Conservation (phyloP, 35 echinoderm and acorn worm genomes). For the Strongylocentrotus purpuratus region DNA sequence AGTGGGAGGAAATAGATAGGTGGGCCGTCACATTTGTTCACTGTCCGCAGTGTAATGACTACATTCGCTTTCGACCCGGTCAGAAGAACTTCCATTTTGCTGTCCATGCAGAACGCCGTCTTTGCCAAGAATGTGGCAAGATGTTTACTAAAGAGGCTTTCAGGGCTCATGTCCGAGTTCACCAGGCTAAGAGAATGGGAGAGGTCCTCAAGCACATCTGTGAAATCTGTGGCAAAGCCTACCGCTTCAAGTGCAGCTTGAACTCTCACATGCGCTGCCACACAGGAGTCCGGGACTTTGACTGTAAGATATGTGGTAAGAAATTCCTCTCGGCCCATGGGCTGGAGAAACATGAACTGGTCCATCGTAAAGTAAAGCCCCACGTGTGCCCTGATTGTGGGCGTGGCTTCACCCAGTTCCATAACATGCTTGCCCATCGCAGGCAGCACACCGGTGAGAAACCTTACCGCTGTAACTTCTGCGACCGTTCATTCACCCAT, state of each 20-base stretch:
- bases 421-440: slow-evolving; percentile 75
- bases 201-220: slow-evolving; percentile 58
- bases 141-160: slow-evolving; percentile 69
- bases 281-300: slow-evolving; percentile 30
- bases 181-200: slow-evolving; percentile 47
- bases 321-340: slow-evolving; percentile 50
- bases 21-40: slow-evolving; percentile 31
- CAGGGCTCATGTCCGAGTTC: slow-evolving; percentile 53
- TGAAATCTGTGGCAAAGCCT: slow-evolving; percentile 69
- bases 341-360: slow-evolving; percentile 54
- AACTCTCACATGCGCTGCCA: slow-evolving; percentile 71
- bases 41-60: slow-evolving; percentile 43
- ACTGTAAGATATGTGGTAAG: slow-evolving; percentile 84
- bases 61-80: slow-evolving; percentile 27
- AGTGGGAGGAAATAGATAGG: slow-evolving; percentile 39
- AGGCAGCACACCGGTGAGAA: slow-evolving; percentile 81
- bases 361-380: slow-evolving; percentile 78
- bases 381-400: slow-evolving; percentile 72
- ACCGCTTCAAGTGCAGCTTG: slow-evolving; percentile 56
- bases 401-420: slow-evolving; percentile 72
- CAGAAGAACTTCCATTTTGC: slow-evolving; percentile 51
- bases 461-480: slow-evolving; percentile 84
- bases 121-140: slow-evolving; percentile 66
- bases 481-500: slow-evolving; percentile 79
- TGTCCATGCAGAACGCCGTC: slow-evolving; percentile 16